Evolutionary conservation across 2,113 vertebrate genomes (phyloP).

Genomic region (Scomber scombrus): DNA sequence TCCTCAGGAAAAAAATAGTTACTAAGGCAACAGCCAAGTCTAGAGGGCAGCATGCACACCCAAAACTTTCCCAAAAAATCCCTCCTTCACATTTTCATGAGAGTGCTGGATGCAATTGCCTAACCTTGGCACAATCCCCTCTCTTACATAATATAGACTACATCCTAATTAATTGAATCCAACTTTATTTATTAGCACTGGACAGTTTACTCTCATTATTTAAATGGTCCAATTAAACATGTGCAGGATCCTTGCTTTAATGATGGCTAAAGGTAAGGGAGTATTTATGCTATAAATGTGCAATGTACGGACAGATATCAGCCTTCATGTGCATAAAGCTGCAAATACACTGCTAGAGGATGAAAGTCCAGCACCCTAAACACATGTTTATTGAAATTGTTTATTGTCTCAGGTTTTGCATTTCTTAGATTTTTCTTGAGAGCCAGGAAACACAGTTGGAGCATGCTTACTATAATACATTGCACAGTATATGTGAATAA

Average conservation of each 20-base stretch:
- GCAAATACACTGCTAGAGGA: not conserved
- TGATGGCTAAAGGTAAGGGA: not conserved
- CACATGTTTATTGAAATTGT: too few species aligned
- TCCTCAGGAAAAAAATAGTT: conserved; percentile 14
- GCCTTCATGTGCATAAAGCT: not conserved
- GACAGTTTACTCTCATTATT: not conserved
- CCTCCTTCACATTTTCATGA: not conserved
- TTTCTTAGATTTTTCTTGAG: too few species aligned
- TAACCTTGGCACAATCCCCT: not conserved
- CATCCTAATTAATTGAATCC: not conserved
- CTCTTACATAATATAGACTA: not conserved
- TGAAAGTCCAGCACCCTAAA: not conserved
- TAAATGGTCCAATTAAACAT: not conserved
- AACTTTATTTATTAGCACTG: not conserved
- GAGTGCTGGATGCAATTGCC: too few species aligned
- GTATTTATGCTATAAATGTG: not conserved
- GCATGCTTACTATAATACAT: too few species aligned
- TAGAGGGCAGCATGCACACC: not conserved
- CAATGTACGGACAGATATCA: not conserved
- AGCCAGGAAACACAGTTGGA: too few species aligned
- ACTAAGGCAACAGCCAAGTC: not conserved
- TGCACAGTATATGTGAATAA: too few species aligned
- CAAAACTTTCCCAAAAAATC: not conserved
- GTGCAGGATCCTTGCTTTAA: not conserved
- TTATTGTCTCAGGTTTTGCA: too few species aligned